Evolutionary conservation across 1,140 invertebrate species (phyloP).

Genomic region (Octopus bimaculoides): DNA sequence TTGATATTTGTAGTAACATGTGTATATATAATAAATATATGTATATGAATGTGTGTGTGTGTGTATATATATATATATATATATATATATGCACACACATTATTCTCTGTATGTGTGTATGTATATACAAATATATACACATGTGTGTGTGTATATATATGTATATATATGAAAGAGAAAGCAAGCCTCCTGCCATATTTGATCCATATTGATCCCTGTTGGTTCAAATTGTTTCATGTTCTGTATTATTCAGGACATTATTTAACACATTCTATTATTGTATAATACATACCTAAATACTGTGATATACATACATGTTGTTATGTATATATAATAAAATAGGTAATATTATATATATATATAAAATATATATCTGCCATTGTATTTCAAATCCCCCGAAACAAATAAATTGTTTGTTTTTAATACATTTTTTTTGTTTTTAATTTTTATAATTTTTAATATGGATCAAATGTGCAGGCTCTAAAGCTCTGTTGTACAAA

Average conservation of each 20-base stretch:
- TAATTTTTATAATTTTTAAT: not conserved
- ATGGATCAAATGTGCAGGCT: slow-evolving; percentile 8
- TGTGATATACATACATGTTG: slow-evolving; percentile 3
- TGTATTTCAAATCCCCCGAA: no score
- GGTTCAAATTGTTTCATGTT: slow-evolving; percentile 11
- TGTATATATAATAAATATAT: not conserved
- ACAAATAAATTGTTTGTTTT: no score
- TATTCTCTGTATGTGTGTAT: not conserved
- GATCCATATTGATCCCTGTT: slow-evolving; percentile 34
- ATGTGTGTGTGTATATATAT: not conserved
- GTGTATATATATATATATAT: not conserved
- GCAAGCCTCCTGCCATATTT: slow-evolving; percentile 19
- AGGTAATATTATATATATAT: no score
- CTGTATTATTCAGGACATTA: slow-evolving; percentile 13
- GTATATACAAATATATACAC: not conserved
- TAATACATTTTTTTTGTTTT: no score
- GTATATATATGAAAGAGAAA: not conserved
- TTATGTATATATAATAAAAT: slow-evolving; percentile 5
- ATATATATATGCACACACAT: not conserved
- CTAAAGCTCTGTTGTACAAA: no score
- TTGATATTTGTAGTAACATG: not conserved
- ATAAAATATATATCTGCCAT: no score
- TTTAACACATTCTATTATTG: not conserved
- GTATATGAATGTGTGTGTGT: not conserved
- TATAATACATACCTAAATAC: not conserved